Evolutionary conservation across 1,140 invertebrate species (phyloP).

Genomic region (Brachionus rubens): DNA sequence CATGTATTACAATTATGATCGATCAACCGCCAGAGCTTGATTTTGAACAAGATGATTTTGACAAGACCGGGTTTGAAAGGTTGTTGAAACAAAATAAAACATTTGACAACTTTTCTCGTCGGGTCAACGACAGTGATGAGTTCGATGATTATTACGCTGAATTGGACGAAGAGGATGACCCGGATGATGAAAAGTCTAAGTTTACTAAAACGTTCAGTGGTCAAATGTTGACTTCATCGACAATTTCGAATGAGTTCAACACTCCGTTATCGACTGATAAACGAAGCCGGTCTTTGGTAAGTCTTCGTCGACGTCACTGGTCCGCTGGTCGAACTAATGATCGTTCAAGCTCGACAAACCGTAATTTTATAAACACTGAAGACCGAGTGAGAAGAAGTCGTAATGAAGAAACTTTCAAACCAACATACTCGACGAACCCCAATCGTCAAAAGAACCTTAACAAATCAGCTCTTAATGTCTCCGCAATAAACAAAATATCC

Average conservation of each 20-base stretch:
- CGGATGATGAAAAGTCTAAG: neutral
- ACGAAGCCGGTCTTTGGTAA: slow-evolving; percentile 27
- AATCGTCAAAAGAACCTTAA: neutral
- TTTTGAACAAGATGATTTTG: neutral
- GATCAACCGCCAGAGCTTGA: slow-evolving; percentile 70
- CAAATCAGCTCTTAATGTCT: neutral
- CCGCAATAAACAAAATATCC: neutral
- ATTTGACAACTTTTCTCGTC: neutral
- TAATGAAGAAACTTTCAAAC: too few species aligned
- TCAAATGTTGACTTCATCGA: neutral
- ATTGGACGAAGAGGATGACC: neutral
- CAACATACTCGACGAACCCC: too few species aligned
- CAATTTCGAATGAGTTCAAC: neutral
- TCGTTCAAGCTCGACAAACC: neutral
- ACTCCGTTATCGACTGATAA: slow-evolving; percentile 19
- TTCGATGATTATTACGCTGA: slow-evolving; percentile 6
- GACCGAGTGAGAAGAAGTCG: neutral
- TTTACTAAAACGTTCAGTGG: neutral
- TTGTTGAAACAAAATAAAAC: slow-evolving; percentile 20
- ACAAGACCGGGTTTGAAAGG: neutral
- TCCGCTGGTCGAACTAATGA: neutral
- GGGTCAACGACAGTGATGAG: neutral
- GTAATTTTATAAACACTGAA: slow-evolving; percentile 9
- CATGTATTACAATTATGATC: slow-evolving; percentile 84
- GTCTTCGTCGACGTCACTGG: slow-evolving; percentile 32